These are phyloP conservation scores for Sesia apiformis DNA, from an alignment of 2,888 invertebrate genomes.

Conservation along the genomic window DNA sequence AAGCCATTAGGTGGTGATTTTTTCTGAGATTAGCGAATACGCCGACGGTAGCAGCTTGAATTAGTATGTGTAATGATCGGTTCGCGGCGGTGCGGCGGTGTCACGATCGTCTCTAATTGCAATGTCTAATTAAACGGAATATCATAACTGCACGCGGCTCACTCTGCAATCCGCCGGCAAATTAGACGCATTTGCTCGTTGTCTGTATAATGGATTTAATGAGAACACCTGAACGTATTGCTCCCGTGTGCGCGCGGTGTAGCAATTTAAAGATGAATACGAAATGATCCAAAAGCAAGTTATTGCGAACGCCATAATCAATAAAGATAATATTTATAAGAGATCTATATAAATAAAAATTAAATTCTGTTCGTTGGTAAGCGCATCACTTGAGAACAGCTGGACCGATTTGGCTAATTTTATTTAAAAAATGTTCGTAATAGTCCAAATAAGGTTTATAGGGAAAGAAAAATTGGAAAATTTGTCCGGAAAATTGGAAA, in stretches of 20 bases:
- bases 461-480: too few relatives aligned
- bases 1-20: constrained; percentile 11
- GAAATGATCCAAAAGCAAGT: neutral
- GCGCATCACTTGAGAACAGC: too few relatives aligned
- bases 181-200: constrained; percentile 31
- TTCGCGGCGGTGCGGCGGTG: constrained; percentile 29
- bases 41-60: constrained; percentile 19
- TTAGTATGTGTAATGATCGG: constrained; percentile 53
- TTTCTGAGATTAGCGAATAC: constrained; percentile 10
- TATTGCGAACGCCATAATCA: too few relatives aligned
- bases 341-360: too few relatives aligned
- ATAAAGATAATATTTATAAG: too few relatives aligned
- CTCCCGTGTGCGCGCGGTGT: constrained; percentile 6
- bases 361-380: too few relatives aligned
- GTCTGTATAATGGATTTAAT: constrained; percentile 30
- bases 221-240: constrained; percentile 24
- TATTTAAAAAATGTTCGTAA: too few relatives aligned
- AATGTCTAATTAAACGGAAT: constrained; percentile 51
- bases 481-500: too few relatives aligned
- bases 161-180: constrained; percentile 29
- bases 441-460: too few relatives aligned
- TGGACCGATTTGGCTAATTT: too few relatives aligned
- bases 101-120: constrained; percentile 48
- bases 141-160: constrained; percentile 38
- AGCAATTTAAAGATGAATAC: neutral